Percentiles rank a stretch among this genome's conserved stretches.
These are phyloP conservation scores for Crocuta crocuta DNA, from an alignment of 2,113 vertebrate species.

Conservation along the genomic window DNA sequence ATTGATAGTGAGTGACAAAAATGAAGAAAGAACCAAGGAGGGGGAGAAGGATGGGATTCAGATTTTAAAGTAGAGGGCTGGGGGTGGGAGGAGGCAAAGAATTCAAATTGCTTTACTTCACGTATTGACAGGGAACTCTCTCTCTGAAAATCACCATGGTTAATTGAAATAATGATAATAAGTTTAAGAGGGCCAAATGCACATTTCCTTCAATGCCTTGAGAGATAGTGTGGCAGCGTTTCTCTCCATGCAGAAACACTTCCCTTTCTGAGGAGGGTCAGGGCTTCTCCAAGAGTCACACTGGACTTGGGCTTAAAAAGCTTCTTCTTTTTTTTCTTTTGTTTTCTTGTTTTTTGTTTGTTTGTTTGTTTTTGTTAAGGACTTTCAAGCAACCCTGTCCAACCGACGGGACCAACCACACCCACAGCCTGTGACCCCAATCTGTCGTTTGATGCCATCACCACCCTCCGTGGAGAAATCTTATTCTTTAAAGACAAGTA, in stretches of 20 bases:
- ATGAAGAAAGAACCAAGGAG: not conserved
- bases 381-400: slow-evolving; percentile 46
- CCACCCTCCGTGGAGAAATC: slow-evolving; percentile 91
- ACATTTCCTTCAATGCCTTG: not conserved
- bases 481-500: slow-evolving; percentile 96
- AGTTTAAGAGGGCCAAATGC: not conserved
- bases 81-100: rapidly evolving
- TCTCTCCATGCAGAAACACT: not conserved
- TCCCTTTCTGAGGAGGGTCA: not conserved
- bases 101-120: not conserved
- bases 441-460: slow-evolving; percentile 91
- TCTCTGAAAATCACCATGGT: not conserved
- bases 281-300: not conserved
- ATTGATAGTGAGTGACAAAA: not conserved
- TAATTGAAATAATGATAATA: not conserved
- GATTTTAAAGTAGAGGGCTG: not conserved
- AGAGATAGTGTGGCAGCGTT: not conserved
- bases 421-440: slow-evolving; percentile 90
- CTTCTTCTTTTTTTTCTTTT: not conserved
- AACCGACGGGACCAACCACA: slow-evolving; percentile 87
- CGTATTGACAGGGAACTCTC: not conserved
- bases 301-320: not conserved
- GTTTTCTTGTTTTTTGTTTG: not conserved
- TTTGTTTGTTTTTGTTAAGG: slow-evolving; percentile 71
- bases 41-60: not conserved